Conservation (phyloP, 2,888 invertebrate genomes). For the Drosophila stalkeri region DNA sequence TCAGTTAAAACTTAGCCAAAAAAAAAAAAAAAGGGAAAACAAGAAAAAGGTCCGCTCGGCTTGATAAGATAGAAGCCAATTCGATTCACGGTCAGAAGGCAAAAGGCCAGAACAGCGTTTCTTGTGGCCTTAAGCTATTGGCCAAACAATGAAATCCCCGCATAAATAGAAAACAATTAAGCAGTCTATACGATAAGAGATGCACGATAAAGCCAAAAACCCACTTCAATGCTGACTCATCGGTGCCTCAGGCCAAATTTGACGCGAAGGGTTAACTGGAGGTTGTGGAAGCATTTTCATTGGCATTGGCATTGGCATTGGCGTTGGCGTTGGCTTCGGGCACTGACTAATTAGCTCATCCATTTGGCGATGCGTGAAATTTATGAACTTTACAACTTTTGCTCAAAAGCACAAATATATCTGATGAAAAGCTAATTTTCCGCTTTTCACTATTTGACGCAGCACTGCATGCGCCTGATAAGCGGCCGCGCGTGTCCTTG, state of each 20-base stretch:
- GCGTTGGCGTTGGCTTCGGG: slow-evolving; percentile 9
- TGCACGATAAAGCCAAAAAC: slow-evolving; percentile 55
- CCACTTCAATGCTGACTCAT: slow-evolving; percentile 60
- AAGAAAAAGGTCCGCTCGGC: slow-evolving; percentile 9
- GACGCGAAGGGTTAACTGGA: neutral
- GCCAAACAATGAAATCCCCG: slow-evolving; percentile 68
- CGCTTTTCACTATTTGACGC: slow-evolving; percentile 8
- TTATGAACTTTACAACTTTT: slow-evolving; percentile 67
- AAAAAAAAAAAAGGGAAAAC: neutral
- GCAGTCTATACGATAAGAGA: slow-evolving; percentile 70
- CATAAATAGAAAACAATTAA: slow-evolving; percentile 80
- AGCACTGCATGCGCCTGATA: slow-evolving; percentile 7
- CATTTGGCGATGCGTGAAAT: slow-evolving; percentile 65
- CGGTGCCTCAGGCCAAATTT: slow-evolving; percentile 13
- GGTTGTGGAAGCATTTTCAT: neutral
- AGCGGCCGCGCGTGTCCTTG: slow-evolving; percentile 5
- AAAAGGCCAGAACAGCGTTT: slow-evolving; percentile 18
- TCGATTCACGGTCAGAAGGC: slow-evolving; percentile 34
- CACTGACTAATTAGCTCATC: slow-evolving; percentile 57
- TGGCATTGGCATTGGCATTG: neutral
- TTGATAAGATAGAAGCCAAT: slow-evolving; percentile 44
- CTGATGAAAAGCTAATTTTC: slow-evolving; percentile 62
- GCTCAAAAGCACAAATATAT: slow-evolving; percentile 51
- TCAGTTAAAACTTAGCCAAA: neutral
- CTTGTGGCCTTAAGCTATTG: slow-evolving; percentile 57